Evolutionary conservation across 2,113 vertebrate species (phyloP), one percentile per base, ranked within the genome.

Genomic region (Solea senegalensis): DNA sequence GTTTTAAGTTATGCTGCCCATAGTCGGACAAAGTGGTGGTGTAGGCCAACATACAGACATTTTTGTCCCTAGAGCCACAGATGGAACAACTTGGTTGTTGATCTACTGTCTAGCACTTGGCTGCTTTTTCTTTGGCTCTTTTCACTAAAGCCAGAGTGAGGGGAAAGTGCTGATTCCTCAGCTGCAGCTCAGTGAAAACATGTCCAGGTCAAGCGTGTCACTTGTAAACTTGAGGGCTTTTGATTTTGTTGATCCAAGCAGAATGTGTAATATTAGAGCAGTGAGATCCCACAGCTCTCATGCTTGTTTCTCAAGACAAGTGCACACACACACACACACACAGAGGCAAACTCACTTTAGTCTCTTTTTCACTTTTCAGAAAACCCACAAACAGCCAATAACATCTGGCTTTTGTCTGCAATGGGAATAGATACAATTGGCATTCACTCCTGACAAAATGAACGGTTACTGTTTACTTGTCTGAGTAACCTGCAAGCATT

Each of bases 221-320:
- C 63, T 85, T 71, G 77, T 76, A 69, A 78, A 81, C 71, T 56
- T 58, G 16, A 76, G 40, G 53, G 50, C 58, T 69, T 80, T 74
- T 63, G 78, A 80, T 84, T 81, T 78, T 67, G 27, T 73, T 74
- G 73, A 70, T 64, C 58, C 26, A 70, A 82, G 67, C 68, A 74
- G 59, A 80, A 69, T 74, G 51, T 81, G 72, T 74, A 74, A 69
- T 69, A 57, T 73, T 28, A 69, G 34, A 28, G 59, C 57, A 68
- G 43, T 54, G 45, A 69, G 55, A 73, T 76, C 27, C 57, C 53
- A 13, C 21, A 59, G 26, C 55, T 78, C 58, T 65, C 28, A 1
- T 2, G 49, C 65, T 50, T 65, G 69, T 76, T 72, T 67, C 55
- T 67, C 50, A 58, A 65, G 65, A 71, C 70, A 80, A 69, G 54